These are phyloP conservation scores for Psittacula cyanocephala DNA, from an alignment of 2,113 vertebrate genomes.

Conservation along the genomic window DNA sequence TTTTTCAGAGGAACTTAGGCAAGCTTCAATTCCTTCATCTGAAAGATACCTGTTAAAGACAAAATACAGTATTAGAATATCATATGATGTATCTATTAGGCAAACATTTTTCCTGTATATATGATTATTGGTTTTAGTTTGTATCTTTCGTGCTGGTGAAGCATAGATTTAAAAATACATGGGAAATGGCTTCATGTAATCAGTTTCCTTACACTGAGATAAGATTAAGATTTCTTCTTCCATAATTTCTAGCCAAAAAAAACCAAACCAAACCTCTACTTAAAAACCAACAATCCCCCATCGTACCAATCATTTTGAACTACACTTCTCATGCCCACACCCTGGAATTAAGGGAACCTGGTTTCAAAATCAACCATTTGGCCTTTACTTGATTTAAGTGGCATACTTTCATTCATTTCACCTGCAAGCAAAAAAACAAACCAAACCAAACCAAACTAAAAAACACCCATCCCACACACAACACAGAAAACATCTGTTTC, in stretches of 20 bases:
- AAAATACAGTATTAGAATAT: background rate
- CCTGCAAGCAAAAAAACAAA: background rate
- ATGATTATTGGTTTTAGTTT: background rate
- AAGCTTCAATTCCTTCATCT: slow-evolving; percentile 92
- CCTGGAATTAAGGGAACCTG: background rate
- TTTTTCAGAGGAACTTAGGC: slow-evolving; percentile 85
- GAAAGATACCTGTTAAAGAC: slow-evolving; percentile 88
- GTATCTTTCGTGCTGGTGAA: background rate
- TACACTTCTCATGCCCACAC: accelerated
- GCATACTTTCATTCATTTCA: background rate
- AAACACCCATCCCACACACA: background rate
- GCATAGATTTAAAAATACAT: background rate
- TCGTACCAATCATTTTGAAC: background rate
- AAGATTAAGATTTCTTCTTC: background rate
- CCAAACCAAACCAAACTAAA: background rate
- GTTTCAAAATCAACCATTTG: background rate
- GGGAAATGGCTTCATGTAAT: background rate
- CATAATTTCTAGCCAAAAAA: background rate
- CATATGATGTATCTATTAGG: background rate
- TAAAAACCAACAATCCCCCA: background rate
- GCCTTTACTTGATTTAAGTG: background rate
- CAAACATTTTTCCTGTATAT: background rate
- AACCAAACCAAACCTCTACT: background rate
- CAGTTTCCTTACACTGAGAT: background rate
- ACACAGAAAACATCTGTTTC: background rate